These are phyloP conservation scores for Riparia riparia DNA, from an alignment of 2,113 vertebrate species.

Conservation along the genomic window DNA sequence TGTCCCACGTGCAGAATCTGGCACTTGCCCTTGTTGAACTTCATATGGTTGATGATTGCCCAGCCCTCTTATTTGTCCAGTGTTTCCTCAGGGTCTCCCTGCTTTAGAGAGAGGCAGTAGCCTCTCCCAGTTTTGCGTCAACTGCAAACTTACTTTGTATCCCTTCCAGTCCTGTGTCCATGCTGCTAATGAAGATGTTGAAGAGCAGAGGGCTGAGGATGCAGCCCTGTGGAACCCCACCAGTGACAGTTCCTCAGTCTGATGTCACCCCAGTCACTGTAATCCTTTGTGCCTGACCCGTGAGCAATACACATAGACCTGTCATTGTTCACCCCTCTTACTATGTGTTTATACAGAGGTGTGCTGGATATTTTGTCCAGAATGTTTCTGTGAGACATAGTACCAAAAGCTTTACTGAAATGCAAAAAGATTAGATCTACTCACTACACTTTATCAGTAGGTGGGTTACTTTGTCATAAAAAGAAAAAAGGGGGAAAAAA, in stretches of 20 bases:
- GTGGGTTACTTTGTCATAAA: not conserved
- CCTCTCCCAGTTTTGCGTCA: not conserved
- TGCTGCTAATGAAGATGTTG: rapidly evolving
- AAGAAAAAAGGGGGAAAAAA: not conserved
- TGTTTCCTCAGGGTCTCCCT: not conserved
- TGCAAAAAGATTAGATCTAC: not conserved
- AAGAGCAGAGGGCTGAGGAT: not conserved
- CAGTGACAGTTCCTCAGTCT: not conserved
- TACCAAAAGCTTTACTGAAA: not conserved
- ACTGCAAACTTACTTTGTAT: not conserved
- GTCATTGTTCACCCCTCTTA: not conserved
- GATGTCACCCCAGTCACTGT: not conserved
- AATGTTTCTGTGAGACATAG: not conserved
- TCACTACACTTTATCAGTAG: not conserved
- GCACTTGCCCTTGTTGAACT: not conserved
- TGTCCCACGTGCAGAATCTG: not conserved
- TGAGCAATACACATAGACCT: not conserved
- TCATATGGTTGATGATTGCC: rapidly evolving
- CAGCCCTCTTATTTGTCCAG: not conserved
- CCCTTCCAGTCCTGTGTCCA: not conserved
- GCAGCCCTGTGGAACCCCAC: too few species aligned
- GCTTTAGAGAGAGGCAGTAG: not conserved
- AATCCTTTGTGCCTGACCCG: not conserved
- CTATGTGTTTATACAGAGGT: not conserved
- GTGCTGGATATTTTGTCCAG: not conserved